These are phyloP conservation scores for Tetrao urogallus DNA, from an alignment of 2,113 vertebrate genomes.

Conservation along the genomic window DNA sequence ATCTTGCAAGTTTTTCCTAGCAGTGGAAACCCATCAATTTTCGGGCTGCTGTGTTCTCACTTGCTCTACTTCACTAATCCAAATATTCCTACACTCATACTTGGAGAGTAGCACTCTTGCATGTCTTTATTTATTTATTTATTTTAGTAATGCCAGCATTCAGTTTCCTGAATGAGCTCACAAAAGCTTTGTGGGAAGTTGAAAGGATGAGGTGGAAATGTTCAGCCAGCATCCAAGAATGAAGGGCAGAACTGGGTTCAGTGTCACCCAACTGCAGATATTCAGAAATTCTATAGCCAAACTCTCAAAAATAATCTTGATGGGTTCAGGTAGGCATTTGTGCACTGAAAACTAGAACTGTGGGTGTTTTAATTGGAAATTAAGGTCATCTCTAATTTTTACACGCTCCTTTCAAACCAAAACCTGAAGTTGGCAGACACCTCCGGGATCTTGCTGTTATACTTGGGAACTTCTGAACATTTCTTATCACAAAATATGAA, in stretches of 20 bases:
- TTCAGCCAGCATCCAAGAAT: neutral
- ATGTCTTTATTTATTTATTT: neutral
- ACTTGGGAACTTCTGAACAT: neutral
- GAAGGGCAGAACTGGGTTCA: neutral
- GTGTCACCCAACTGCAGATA: neutral
- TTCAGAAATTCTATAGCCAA: neutral
- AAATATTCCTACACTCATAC: neutral
- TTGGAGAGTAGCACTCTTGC: neutral
- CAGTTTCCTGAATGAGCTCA: neutral
- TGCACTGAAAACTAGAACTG: neutral
- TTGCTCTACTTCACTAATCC: neutral
- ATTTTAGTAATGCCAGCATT: neutral
- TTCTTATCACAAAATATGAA: neutral
- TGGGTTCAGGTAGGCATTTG: neutral
- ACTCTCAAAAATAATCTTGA: neutral
- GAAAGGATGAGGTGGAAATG: neutral
- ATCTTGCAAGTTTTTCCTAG: neutral
- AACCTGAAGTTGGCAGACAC: neutral
- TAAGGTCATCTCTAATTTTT: neutral
- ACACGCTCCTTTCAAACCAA: neutral
- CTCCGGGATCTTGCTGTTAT: neutral
- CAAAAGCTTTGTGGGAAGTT: neutral
- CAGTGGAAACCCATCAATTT: neutral
- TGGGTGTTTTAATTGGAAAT: neutral
- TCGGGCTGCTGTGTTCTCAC: neutral